phyloP scores from a whole-genome alignment of 2,888 invertebrate genomes.

The Euplexia lucipara region DNA sequence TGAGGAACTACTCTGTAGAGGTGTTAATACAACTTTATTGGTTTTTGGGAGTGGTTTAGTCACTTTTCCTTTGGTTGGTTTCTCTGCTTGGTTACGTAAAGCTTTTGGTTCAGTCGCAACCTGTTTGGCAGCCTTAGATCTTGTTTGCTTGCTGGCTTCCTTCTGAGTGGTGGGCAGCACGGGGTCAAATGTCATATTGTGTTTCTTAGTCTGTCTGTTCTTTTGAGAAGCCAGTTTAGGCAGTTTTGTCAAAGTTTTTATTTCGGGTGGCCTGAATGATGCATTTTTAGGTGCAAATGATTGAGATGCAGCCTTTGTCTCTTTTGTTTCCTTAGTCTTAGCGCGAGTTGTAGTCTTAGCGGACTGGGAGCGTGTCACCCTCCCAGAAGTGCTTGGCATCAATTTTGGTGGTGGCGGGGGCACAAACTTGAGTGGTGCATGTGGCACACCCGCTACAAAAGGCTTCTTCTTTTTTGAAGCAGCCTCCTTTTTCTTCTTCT shows the following conservation, averaged over 20 bases:
- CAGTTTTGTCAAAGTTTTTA: constrained; percentile 68
- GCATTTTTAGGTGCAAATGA: constrained; percentile 91
- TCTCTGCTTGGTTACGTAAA: constrained; percentile 46
- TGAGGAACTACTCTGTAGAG: constrained; percentile 63
- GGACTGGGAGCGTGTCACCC: constrained; percentile 82
- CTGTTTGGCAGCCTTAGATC: constrained; percentile 46
- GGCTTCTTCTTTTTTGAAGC: constrained; percentile 82
- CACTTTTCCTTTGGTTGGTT: constrained; percentile 57
- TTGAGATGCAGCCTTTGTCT: constrained; percentile 41
- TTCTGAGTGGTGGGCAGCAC: constrained; percentile 60
- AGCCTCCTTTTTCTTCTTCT: constrained; percentile 79
- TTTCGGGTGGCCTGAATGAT: constrained; percentile 86
- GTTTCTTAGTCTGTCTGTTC: constrained; percentile 63
- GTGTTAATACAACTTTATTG: constrained; percentile 34
- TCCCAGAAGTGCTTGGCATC: constrained; percentile 78
- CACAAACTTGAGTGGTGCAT: constrained; percentile 74
- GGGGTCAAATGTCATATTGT: constrained; percentile 70
- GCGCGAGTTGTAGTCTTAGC: constrained; percentile 52
- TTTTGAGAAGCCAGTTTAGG: constrained; percentile 68
- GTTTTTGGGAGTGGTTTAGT: constrained; percentile 51
- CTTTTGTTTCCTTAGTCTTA: constrained; percentile 49
- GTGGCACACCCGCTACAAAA: constrained; percentile 79
- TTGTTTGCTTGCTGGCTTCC: constrained; percentile 48
- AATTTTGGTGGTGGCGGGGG: constrained; percentile 80
- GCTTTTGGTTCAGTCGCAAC: constrained; percentile 42